phyloP scores from a whole-genome alignment of 2,888 invertebrate genomes.

The Eremobia ochroleuca region DNA sequence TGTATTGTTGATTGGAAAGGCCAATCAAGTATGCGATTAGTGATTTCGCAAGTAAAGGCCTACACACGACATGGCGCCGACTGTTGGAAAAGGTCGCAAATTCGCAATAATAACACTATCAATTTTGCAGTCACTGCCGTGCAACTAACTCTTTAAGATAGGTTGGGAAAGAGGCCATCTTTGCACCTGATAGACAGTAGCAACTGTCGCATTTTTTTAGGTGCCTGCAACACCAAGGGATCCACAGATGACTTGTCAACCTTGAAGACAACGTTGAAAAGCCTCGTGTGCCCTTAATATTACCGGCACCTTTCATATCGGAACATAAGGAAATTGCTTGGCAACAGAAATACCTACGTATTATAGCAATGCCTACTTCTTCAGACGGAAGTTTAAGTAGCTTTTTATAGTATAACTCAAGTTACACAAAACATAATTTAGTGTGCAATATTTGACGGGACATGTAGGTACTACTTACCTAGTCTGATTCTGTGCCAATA shows the following conservation, averaged over 20 bases:
- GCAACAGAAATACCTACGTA: constrained; percentile 7
- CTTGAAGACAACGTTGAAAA: constrained; percentile 6
- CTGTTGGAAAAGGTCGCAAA: neutral
- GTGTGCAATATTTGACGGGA: neutral
- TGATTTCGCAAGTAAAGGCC: constrained; percentile 41
- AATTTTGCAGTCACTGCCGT: no score
- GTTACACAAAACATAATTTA: neutral
- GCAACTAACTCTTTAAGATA: neutral
- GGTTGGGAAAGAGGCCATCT: neutral
- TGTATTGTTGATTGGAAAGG: constrained; percentile 60
- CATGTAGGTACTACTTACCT: no score
- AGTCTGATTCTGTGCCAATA: neutral
- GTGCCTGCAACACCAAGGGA: constrained; percentile 14
- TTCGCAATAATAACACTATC: neutral
- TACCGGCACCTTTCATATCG: constrained; percentile 2
- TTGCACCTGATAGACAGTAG: constrained; percentile 19
- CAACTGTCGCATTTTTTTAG: neutral
- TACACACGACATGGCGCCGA: neutral
- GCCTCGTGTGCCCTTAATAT: neutral
- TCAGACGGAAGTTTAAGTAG: neutral
- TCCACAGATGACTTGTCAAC: constrained; percentile 11
- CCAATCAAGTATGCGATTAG: constrained; percentile 46
- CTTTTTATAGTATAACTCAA: neutral
- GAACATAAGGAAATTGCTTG: neutral
- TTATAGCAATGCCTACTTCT: constrained; percentile 2